Conservation (phyloP, 2,797 vertebrate species). For the Molossus molossus region DNA sequence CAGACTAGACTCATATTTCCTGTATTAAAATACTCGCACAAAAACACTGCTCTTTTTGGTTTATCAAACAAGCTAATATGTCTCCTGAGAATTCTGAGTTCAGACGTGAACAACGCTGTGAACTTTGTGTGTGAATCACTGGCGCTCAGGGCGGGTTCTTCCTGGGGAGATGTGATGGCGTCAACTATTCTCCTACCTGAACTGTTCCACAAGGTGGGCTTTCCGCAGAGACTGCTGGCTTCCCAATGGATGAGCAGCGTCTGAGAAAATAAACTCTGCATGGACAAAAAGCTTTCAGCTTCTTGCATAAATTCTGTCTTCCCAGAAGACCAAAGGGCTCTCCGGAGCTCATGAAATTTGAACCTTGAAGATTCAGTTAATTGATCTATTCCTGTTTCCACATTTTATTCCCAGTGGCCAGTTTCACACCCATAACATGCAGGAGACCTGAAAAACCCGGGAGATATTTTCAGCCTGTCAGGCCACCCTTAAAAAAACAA, state of each 20-base stretch:
- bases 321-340: constrained; percentile 62
- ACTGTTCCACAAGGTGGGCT: constrained; percentile 50
- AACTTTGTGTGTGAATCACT: constrained; percentile 84
- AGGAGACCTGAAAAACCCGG: constrained; percentile 58
- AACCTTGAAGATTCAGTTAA: constrained; percentile 73
- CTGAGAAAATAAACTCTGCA: constrained; percentile 71
- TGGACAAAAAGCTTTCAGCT: constrained; percentile 67
- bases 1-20: constrained; percentile 88
- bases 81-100: constrained; percentile 86
- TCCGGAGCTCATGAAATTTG: constrained; percentile 74
- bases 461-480: constrained; percentile 57
- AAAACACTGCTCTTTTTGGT: constrained; percentile 86
- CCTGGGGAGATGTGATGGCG: constrained; percentile 66
- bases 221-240: constrained; percentile 64
- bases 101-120: constrained; percentile 85
- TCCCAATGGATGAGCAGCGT: constrained; percentile 47
- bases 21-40: constrained; percentile 87
- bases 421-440: constrained; percentile 73
- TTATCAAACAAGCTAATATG: constrained; percentile 88
- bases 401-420: constrained; percentile 63
- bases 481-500: not conserved
- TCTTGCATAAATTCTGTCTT: constrained; percentile 46
- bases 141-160: constrained; percentile 84
- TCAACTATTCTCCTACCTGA: constrained; percentile 77
- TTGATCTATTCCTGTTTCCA: constrained; percentile 74